A percentile compares a stretch with the other conserved stretches of the same genome.
Evolutionary conservation across 2,888 invertebrate species (phyloP).

Genomic region (Clunio marinus): DNA sequence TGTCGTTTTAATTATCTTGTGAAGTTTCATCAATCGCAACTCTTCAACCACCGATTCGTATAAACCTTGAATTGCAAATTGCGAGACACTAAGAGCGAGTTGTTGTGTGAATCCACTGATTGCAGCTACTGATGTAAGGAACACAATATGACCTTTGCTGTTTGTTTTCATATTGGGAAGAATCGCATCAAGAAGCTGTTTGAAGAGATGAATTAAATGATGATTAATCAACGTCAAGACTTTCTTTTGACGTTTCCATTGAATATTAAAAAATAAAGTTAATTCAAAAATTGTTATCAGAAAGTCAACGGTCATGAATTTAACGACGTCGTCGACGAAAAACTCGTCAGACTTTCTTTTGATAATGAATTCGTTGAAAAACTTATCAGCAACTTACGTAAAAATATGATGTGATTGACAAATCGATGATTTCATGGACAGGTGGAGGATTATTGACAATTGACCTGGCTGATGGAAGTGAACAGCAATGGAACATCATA

Average conservation of each 20-base stretch:
- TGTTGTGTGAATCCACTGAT: slow-evolving; percentile 57
- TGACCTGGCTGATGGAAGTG: slow-evolving; percentile 59
- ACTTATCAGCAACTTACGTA: no score
- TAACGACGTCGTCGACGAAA: no score
- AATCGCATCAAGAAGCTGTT: slow-evolving; percentile 58
- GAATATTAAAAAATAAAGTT: no score
- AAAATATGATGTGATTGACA: slow-evolving; percentile 60
- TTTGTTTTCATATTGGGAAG: slow-evolving; percentile 58
- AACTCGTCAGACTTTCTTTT: no score
- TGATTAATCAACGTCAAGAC: no score
- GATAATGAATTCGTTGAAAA: no score
- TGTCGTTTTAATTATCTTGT: slow-evolving; percentile 58
- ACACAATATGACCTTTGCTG: slow-evolving; percentile 59
- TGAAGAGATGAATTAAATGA: slow-evolving; percentile 40
- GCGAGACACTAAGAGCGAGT: slow-evolving; percentile 60
- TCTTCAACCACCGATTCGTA: slow-evolving; percentile 62
- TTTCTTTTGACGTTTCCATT: no score
- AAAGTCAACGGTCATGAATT: no score
- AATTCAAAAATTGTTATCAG: no score
- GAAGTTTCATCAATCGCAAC: slow-evolving; percentile 54
- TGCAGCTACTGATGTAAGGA: slow-evolving; percentile 61
- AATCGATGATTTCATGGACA: slow-evolving; percentile 56
- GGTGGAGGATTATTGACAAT: slow-evolving; percentile 55
- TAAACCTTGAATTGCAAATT: slow-evolving; percentile 63
- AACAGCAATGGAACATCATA: slow-evolving; percentile 62